Base-by-base conservation (phyloP, 2,888 invertebrate genomes). In the Reticulitermes lucifugus region DNA sequence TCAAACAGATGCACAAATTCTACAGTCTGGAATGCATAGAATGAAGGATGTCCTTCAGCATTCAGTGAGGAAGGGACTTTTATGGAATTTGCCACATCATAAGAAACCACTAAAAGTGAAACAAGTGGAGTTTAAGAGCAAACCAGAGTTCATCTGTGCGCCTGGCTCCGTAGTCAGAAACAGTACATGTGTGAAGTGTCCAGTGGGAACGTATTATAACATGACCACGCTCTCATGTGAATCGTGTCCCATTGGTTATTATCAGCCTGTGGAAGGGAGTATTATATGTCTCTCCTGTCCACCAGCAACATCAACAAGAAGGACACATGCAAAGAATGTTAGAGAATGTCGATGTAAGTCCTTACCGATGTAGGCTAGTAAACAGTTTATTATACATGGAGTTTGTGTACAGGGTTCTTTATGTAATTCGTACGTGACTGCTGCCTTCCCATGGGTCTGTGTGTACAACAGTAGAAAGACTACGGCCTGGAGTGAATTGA, bases 161-260 rank as follows among this genome's bases (percentile, higher is more conserved):
- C 18, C 55, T 18, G 87, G 87, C 22, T n/a, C 84, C 18, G 85
- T 87, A 14, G 29, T 83, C 21, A 60, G 43, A 55, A 75, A 35
- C 79, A 77, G 7, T 9, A 79, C 59, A 46, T 85, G 79, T 87
- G 86, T 94, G 10, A 92, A 93, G 89, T 95, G 95, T 89, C 94
- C 95, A 4, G 90, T 92, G 86, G 95, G 95, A 22, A 94, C 94
- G 0, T 94, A 93, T 89, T 94, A 93, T 89, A 93, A 94, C 89
- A 90, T 90, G 5, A 91, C 92, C 0, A 90, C 89, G 9, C 91
- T 92, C 87, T 89, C 89, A n/a, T 95, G 95, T 88, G 92, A 93
- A 86, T 91, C 93, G 55, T 95, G 95, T 89, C 90, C 91, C 18
- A 89, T 92, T 83, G 94, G 94, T 3, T 92, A 91, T n/a, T 95